Percentiles rank a stretch among this genome's conserved stretches.
phyloP scores from a whole-genome alignment of 1,140 invertebrate genomes.

The Drosophila tsacasi region DNA sequence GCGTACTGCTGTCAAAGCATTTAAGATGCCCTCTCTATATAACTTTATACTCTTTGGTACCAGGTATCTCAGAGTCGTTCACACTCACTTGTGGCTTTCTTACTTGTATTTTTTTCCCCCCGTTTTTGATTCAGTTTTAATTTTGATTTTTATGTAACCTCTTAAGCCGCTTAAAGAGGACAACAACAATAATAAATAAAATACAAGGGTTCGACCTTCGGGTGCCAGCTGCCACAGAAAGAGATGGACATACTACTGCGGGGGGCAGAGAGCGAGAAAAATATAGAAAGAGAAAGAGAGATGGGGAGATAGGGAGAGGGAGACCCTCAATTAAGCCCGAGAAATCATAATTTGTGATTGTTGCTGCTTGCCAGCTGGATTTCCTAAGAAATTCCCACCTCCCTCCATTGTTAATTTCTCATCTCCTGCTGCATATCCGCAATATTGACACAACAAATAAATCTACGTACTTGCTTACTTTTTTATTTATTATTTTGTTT shows the following conservation, averaged over 20 bases:
- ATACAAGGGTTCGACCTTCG: conserved; percentile 20
- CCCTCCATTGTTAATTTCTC: conserved; percentile 17
- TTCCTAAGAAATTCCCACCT: conserved; percentile 49
- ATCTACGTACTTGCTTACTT: background rate
- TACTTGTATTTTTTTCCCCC: background rate
- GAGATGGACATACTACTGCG: background rate
- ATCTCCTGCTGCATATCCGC: conserved; percentile 42
- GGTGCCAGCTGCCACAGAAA: conserved; percentile 25
- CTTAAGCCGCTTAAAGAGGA: conserved; percentile 53
- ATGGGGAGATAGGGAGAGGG: background rate
- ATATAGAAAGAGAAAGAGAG: background rate
- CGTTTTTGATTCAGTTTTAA: conserved; percentile 32
- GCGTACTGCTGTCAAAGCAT: too few species aligned
- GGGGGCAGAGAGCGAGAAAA: background rate
- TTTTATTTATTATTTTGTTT: background rate
- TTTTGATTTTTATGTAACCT: conserved; percentile 48
- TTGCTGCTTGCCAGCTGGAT: conserved; percentile 24
- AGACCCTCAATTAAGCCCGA: conserved; percentile 39
- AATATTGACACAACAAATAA: conserved; percentile 24
- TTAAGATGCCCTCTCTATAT: too few species aligned
- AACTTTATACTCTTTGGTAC: too few species aligned
- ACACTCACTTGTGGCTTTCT: background rate
- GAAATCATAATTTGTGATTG: conserved; percentile 45
- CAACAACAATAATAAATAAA: conserved; percentile 7
- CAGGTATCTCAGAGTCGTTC: background rate